Conservation (phyloP, 2,113 vertebrate species). For the Percopsis transmontana region DNA sequence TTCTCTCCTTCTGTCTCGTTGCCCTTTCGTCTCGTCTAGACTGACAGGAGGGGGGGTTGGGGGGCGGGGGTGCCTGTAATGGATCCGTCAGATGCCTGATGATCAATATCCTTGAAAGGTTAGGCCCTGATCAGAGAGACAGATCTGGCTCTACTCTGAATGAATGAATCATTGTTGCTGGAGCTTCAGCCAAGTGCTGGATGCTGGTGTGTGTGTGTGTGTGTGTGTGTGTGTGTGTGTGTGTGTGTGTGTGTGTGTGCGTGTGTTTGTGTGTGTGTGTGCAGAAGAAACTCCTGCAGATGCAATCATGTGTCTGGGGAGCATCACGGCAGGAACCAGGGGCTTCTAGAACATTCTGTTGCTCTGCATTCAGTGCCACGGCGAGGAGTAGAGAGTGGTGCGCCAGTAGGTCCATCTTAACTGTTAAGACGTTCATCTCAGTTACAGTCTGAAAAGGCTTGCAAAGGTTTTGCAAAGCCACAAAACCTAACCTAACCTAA, state of each 20-base stretch:
- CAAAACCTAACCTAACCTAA: too few relatives aligned
- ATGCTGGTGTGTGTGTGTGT: conserved; percentile 12
- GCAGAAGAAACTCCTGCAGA: conserved; percentile 59
- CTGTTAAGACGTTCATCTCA: too few relatives aligned
- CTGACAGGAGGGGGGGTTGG: conserved; percentile 22
- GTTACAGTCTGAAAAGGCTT: too few relatives aligned
- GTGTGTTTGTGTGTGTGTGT: conserved; percentile 3
- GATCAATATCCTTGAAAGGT: conserved; percentile 69
- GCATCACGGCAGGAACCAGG: conserved; percentile 43
- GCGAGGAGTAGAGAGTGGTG: too few relatives aligned
- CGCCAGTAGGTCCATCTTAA: too few relatives aligned
- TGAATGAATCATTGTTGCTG: conserved; percentile 35
- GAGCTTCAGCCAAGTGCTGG: neutral
- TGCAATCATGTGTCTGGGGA: conserved; percentile 68
- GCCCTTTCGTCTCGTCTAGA: conserved; percentile 54
- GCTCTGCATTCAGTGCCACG: neutral
- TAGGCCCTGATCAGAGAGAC: conserved; percentile 51
- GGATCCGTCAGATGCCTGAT: conserved; percentile 38
- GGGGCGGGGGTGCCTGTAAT: conserved; percentile 37
- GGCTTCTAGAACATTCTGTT: conserved; percentile 25
- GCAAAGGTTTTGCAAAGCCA: too few relatives aligned
- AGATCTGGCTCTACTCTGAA: conserved; percentile 26
- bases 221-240: conserved; percentile 9
- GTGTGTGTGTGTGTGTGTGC: conserved; percentile 5
- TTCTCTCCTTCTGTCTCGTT: conserved; percentile 20